Percentiles rank a stretch among this genome's conserved stretches.
Evolutionary conservation across 64 coral and sea anemone species (phyloP).

Genomic region (Montipora cactus): DNA sequence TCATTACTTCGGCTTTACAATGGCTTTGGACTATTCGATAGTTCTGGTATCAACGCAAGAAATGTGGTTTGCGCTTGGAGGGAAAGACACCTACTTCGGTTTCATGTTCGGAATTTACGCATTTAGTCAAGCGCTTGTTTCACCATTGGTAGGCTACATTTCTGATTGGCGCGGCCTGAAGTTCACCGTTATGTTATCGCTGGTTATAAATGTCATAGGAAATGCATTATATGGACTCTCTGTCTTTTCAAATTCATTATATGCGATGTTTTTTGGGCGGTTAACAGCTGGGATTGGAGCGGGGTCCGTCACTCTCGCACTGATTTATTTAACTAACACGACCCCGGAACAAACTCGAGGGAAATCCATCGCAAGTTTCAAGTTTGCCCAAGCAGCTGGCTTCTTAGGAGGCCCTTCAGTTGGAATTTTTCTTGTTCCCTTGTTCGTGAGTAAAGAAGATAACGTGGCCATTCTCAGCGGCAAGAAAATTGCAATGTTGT

Average conservation of each 20-base stretch:
- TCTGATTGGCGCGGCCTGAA: constrained; percentile 89
- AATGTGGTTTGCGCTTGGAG: constrained; percentile 78
- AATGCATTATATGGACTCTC: constrained; percentile 89
- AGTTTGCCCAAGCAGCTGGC: constrained; percentile 86
- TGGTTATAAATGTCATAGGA: constrained; percentile 80
- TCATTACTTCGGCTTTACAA: constrained; percentile 92
- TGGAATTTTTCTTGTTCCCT: constrained; percentile 72
- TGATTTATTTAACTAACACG: constrained; percentile 90
- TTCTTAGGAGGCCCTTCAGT: constrained; percentile 84
- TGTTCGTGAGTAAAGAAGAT: background rate
- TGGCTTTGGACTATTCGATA: constrained; percentile 96
- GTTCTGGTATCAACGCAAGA: constrained; percentile 80
- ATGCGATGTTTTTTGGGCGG: constrained; percentile 78
- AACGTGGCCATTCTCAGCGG: background rate
- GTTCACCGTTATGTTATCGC: constrained; percentile 78
- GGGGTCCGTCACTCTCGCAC: constrained; percentile 71
- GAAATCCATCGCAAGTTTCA: constrained; percentile 78
- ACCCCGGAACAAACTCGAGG: constrained; percentile 86
- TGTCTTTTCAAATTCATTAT: constrained; percentile 68
- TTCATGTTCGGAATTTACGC: constrained; percentile 96
- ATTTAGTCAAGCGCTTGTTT: constrained; percentile 74
- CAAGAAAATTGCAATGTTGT: constrained; percentile 34
- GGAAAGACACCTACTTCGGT: constrained; percentile 65
- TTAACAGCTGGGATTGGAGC: constrained; percentile 91
- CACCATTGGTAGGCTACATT: constrained; percentile 91